These are phyloP conservation scores for Phaetusa simplex DNA, from an alignment of 2,113 vertebrate species.

Conservation along the genomic window DNA sequence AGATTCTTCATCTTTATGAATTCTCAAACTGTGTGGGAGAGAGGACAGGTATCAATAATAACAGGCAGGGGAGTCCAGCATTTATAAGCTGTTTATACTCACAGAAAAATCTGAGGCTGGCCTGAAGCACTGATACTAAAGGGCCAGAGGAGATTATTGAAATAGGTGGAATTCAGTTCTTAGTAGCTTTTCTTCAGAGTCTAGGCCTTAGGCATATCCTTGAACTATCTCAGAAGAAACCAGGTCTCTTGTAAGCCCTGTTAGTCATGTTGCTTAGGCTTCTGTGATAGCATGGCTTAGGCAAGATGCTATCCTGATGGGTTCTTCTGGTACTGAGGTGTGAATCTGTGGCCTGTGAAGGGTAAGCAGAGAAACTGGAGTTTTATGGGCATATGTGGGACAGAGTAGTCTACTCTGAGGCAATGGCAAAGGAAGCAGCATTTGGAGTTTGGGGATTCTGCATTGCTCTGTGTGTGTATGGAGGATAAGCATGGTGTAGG, in stretches of 20 bases:
- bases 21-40: background rate
- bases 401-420: background rate
- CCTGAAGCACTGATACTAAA: background rate
- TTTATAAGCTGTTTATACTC: background rate
- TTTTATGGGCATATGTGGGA: background rate
- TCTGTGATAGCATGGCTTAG: background rate
- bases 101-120: background rate
- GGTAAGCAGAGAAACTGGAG: background rate
- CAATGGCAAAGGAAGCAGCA: background rate
- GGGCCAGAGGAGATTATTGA: background rate
- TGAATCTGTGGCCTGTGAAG: background rate
- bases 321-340: background rate
- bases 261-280: background rate
- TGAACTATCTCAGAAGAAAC: background rate
- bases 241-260: background rate
- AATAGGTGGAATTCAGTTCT: background rate
- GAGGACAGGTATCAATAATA: background rate
- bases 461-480: too few species aligned
- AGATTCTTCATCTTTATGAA: background rate
- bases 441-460: background rate
- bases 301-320: background rate
- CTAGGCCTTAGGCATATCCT: background rate
- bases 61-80: background rate
- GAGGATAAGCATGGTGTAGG: background rate
- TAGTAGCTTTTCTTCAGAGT: background rate